Evolutionary conservation across 2,113 vertebrate genomes (phyloP).

Genomic region (Anas platyrhynchos): DNA sequence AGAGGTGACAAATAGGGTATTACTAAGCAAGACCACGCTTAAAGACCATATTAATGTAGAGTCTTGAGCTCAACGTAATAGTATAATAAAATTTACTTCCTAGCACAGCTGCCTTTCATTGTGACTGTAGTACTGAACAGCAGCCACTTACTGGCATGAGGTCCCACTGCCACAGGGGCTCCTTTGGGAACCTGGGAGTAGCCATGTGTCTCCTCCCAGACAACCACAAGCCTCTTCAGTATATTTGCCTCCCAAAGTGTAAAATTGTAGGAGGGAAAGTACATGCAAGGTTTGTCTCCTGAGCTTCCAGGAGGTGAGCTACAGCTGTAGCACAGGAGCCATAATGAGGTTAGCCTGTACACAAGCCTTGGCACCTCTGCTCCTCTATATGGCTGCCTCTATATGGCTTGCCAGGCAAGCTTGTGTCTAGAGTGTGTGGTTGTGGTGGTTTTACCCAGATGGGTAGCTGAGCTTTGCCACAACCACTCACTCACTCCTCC

Average conservation of each 20-base stretch:
- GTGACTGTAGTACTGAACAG: not conserved
- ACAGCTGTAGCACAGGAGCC: fast-evolving
- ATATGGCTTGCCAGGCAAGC: fast-evolving
- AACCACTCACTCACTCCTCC: too few species aligned
- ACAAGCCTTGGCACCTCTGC: not conserved
- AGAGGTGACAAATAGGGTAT: not conserved
- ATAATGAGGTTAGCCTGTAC: not conserved
- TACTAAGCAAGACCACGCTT: not conserved
- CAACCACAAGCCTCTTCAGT: not conserved
- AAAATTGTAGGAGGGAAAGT: not conserved
- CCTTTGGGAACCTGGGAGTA: not conserved
- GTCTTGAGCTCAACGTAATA: not conserved
- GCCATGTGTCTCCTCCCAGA: not conserved
- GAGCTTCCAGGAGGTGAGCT: not conserved
- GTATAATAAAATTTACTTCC: not conserved
- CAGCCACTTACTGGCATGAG: not conserved
- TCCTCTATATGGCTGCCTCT: fast-evolving
- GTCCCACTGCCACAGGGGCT: not conserved
- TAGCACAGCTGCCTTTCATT: not conserved
- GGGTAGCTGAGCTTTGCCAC: too few species aligned
- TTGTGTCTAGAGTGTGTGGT: not conserved
- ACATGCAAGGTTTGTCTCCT: not conserved
- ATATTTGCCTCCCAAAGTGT: not conserved
- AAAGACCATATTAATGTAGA: not conserved
- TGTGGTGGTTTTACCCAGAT: too few species aligned